phyloP scores from a whole-genome alignment of 2,888 invertebrate species.

The Scaptomyza tumidula region DNA sequence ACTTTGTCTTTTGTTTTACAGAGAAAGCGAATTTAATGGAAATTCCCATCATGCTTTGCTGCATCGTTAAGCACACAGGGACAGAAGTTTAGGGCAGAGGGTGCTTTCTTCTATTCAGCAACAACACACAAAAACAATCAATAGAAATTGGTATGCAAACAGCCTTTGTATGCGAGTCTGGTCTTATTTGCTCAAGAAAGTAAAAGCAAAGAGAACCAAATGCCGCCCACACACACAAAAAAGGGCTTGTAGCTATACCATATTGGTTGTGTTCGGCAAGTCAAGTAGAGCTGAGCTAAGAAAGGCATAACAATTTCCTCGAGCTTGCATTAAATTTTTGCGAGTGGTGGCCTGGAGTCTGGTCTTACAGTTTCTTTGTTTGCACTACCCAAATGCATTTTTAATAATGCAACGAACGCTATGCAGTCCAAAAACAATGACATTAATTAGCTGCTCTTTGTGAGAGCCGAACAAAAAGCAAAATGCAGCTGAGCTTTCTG shows the following conservation, averaged over 20 bases:
- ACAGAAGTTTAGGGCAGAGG: not conserved
- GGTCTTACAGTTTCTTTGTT: constrained; percentile 17
- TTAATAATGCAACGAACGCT: constrained; percentile 62
- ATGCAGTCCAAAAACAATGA: constrained; percentile 74
- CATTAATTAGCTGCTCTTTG: constrained; percentile 75
- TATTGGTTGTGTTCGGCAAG: constrained; percentile 10
- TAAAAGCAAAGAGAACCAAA: constrained; percentile 61
- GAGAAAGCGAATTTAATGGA: constrained; percentile 47
- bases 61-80: constrained; percentile 50
- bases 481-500: constrained; percentile 58
- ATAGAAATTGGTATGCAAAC: constrained; percentile 77
- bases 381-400: constrained; percentile 58
- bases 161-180: constrained; percentile 54
- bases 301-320: constrained; percentile 5
- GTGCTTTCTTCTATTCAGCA: constrained; percentile 39
- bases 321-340: constrained; percentile 29
- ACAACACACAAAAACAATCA: constrained; percentile 68
- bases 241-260: constrained; percentile 2
- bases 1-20: constrained; percentile 57
- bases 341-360: constrained; percentile 25
- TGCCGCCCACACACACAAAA: constrained; percentile 15
- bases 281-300: constrained; percentile 15
- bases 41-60: constrained; percentile 63
- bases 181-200: constrained; percentile 68
- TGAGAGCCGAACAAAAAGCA: constrained; percentile 57